A percentile compares a stretch with the other conserved stretches of the same genome.
These are phyloP conservation scores for Ophion ventricosus DNA, from an alignment of 2,888 invertebrate genomes.

Conservation along the genomic window DNA sequence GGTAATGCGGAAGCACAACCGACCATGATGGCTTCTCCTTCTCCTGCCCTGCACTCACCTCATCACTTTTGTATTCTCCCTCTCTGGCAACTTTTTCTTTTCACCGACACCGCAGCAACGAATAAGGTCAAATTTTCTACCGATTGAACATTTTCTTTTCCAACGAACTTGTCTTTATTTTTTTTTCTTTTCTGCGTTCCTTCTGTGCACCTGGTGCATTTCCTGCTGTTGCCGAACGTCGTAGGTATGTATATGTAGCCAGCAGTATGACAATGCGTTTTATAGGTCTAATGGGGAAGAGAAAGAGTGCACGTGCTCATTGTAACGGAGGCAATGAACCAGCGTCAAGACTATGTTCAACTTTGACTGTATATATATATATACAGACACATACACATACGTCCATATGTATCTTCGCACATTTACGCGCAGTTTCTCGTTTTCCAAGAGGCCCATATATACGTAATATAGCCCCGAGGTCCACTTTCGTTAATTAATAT, in stretches of 20 bases:
- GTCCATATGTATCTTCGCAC: conserved; percentile 11
- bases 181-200: not conserved
- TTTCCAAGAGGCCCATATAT: conserved; percentile 40
- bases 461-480: conserved; percentile 37
- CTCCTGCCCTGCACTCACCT: not conserved
- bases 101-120: not conserved
- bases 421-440: conserved; percentile 38
- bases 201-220: conserved; percentile 52
- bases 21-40: conserved; percentile 25
- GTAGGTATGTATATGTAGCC: not conserved
- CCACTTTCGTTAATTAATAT: conserved; percentile 75
- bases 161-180: not conserved
- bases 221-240: conserved; percentile 19
- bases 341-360: conserved; percentile 14
- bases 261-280: conserved; percentile 40
- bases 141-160: conserved; percentile 53
- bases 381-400: conserved; percentile 45
- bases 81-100: not conserved
- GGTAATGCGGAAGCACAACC: conserved; percentile 36
- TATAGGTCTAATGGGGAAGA: conserved; percentile 25
- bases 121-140: conserved; percentile 25
- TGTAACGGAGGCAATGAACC: conserved; percentile 45
- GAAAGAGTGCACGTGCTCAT: conserved; percentile 14
- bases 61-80: not conserved
- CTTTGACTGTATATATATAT: conserved; percentile 50